phyloP scores from a whole-genome alignment of 2,797 vertebrate species.

The Lepilemur ruficaudatus region DNA sequence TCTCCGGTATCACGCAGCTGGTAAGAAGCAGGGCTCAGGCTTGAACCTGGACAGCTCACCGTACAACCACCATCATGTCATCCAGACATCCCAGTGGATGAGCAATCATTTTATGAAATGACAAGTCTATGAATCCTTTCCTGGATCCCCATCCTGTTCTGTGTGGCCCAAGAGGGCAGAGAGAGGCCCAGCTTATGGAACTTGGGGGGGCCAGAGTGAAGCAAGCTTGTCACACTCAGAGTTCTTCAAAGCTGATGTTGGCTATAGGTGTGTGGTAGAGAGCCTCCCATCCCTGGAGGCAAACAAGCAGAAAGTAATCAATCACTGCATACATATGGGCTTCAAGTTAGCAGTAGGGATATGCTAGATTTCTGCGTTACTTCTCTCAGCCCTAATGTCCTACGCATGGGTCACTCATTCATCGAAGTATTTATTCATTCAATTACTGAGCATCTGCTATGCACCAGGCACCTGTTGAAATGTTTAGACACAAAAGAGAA shows the following conservation, averaged over 20 bases:
- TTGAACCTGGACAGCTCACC: too few relatives aligned
- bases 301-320: background rate
- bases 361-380: background rate
- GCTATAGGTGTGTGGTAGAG: background rate
- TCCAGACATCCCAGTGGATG: background rate
- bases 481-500: background rate
- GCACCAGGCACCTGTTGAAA: too few relatives aligned
- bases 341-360: background rate
- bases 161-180: background rate
- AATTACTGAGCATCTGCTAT: background rate
- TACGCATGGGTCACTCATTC: too few relatives aligned
- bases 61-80: too few relatives aligned
- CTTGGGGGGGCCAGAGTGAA: background rate
- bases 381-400: too few relatives aligned
- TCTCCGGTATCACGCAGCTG: background rate
- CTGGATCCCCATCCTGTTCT: background rate
- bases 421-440: too few relatives aligned
- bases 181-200: background rate
- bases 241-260: background rate
- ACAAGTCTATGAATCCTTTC: background rate
- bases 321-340: background rate
- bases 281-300: background rate
- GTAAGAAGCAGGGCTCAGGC: background rate
- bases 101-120: background rate
- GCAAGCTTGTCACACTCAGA: background rate